Evolutionary conservation across 1,140 invertebrate genomes (phyloP), one percentile per base, ranked within the genome.

Genomic region (Zophobas morio): DNA sequence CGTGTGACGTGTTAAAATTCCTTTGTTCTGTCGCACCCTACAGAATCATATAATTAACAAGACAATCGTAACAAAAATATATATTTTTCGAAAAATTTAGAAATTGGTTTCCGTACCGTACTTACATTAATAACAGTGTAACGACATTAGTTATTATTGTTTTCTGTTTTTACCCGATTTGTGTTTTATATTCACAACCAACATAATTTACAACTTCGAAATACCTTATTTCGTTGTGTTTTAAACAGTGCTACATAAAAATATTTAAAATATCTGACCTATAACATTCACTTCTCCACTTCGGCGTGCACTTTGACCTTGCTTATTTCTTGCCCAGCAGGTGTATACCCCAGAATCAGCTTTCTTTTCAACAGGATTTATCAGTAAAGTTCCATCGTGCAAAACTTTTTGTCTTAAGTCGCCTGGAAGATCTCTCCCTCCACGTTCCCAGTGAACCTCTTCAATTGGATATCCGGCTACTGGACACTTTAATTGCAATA

Each of bases 401-500:
- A 92, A 89, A 0, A 95, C 92, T 81, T 94, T 92, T 82, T 96
- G 95, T 5, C 94, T 88, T 79, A 96, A 89, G 82, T 96, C 95
- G 75, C 94, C 92, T 0, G 95, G 95, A 42, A 97, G 86, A 80
- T 92, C 90, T 36, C 91, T 88, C n/a, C 92, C 92, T 51, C 90
- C 91, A 83, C 93, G 90, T 84, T 94, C 93, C 95, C 95, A 96
- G 46, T 91, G 91, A 75, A 96, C 93, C 80, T 93, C 91, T 77
- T 94, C 91, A 75, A 96, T 93, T 3, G 95, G 95, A 85, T 94
- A 96, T 1, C 95, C 94, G 2, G 94, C 94, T 0, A 96, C 95
- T 3, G 95, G 95, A 87, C 96, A 97, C 83, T 94, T 93, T 20
- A 97, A 87, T 54, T 91, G 89, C 66, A 96, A 88, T 60, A 90